Conservation (phyloP, 2,888 invertebrate genomes). For the Papilio demoleus region DNA sequence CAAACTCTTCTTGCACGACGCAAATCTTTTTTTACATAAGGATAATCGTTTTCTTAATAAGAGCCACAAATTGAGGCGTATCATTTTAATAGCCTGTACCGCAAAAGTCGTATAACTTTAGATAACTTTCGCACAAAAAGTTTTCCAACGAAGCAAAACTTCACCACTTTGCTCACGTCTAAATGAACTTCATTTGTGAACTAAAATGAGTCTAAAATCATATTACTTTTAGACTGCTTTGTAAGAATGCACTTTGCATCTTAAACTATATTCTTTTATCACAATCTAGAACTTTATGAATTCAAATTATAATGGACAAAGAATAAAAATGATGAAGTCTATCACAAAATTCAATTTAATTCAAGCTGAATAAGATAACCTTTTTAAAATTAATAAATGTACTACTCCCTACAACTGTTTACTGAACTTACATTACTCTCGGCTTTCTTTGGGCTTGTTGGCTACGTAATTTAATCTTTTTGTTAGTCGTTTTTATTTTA, state of each 20-base stretch:
- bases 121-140: slow-evolving; percentile 64
- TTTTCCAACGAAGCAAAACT: slow-evolving; percentile 40
- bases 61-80: slow-evolving; percentile 44
- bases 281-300: not conserved
- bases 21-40: not conserved
- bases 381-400: not conserved
- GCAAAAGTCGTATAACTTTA: slow-evolving; percentile 70
- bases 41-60: slow-evolving; percentile 43
- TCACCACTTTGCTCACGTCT: slow-evolving; percentile 13
- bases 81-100: slow-evolving; percentile 61
- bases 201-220: slow-evolving; percentile 15
- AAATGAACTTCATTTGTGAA: slow-evolving; percentile 15
- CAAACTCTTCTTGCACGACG: not conserved
- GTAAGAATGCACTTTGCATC: slow-evolving; percentile 5
- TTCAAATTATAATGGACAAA: not conserved
- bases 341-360: not conserved
- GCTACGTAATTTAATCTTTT: no score
- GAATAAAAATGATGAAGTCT: not conserved
- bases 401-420: not conserved
- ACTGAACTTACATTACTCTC: not conserved
- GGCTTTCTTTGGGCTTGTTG: no score
- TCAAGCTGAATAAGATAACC: not conserved
- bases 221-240: slow-evolving; percentile 12
- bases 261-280: slow-evolving; percentile 1
- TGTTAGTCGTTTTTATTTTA: no score